Percentiles rank a stretch among this genome's conserved stretches.
phyloP scores from a whole-genome alignment of 2,888 invertebrate species.

The Phyllotreta striolata region DNA sequence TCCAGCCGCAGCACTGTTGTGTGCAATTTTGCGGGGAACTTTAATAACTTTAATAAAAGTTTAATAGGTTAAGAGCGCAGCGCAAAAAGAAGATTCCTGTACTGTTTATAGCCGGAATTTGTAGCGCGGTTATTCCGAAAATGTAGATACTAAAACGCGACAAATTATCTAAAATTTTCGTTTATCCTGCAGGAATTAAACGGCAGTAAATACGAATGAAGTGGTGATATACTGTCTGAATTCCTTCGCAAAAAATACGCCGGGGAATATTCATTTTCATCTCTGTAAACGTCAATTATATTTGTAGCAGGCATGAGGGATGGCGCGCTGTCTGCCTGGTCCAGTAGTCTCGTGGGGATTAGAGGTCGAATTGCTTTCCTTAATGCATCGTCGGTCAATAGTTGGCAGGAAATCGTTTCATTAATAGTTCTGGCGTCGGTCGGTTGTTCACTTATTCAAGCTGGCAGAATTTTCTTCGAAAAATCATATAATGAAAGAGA shows the following conservation, averaged over 20 bases:
- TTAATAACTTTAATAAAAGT: slow-evolving; percentile 10
- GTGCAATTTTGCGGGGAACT: slow-evolving; percentile 15
- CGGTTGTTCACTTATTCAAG: background rate
- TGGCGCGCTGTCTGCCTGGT: slow-evolving; percentile 18
- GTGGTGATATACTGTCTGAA: slow-evolving; percentile 45
- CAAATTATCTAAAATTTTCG: background rate
- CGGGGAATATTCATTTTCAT: slow-evolving; percentile 65
- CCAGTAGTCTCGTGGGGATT: slow-evolving; percentile 17
- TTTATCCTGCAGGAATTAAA: slow-evolving; percentile 54
- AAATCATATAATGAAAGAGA: too few species aligned
- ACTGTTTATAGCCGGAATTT: background rate
- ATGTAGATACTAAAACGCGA: too few species aligned
- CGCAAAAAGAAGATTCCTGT: background rate
- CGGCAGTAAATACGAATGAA: too few species aligned
- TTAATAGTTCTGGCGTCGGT: slow-evolving; percentile 4
- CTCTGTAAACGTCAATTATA: slow-evolving; percentile 55
- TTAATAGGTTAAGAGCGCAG: background rate
- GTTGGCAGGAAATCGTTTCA: slow-evolving; percentile 12
- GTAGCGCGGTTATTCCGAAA: too few species aligned
- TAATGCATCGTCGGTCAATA: slow-evolving; percentile 23
- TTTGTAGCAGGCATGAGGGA: slow-evolving; percentile 27
- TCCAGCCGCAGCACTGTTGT: slow-evolving; percentile 1
- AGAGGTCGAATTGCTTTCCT: slow-evolving; percentile 15
- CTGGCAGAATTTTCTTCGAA: background rate
- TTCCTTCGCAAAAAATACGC: slow-evolving; percentile 65